phyloP scores from a whole-genome alignment of 2,113 vertebrate species.

The Austrofundulus limnaeus region DNA sequence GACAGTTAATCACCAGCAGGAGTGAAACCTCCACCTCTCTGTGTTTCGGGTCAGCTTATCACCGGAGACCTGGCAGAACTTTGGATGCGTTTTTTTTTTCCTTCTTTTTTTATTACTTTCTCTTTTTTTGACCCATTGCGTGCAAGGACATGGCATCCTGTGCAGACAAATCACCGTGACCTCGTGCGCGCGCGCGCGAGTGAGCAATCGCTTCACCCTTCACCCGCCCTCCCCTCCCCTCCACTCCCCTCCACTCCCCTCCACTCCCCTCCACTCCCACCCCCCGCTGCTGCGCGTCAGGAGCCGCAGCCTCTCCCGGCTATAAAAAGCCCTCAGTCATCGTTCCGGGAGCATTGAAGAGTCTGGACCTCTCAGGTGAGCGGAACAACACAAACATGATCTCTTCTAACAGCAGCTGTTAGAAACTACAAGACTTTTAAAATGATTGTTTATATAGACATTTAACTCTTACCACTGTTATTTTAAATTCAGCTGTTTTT shows the following conservation, averaged over 20 bases:
- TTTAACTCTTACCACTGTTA: too few relatives aligned
- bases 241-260: neutral
- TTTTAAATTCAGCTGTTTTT: neutral
- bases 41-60: neutral
- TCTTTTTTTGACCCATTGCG: constrained; percentile 32
- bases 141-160: constrained; percentile 46
- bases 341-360: constrained; percentile 41
- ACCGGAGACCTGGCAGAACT: constrained; percentile 45
- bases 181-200: constrained; percentile 23
- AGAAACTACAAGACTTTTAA: too few relatives aligned
- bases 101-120: too few relatives aligned
- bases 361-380: constrained; percentile 73
- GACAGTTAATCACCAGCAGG: neutral
- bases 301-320: constrained; percentile 25
- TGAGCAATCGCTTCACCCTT: neutral
- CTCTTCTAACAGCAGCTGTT: neutral
- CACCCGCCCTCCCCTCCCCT: neutral
- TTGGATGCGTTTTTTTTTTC: constrained; percentile 47
- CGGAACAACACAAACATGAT: neutral
- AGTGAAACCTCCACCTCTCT: neutral
- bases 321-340: constrained; percentile 70
- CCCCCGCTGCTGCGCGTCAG: too few relatives aligned
- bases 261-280: too few relatives aligned
- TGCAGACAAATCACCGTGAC: constrained; percentile 37
- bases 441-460: too few relatives aligned